Conservation (phyloP, 2,113 vertebrate species). For the Nerophis ophidion region DNA sequence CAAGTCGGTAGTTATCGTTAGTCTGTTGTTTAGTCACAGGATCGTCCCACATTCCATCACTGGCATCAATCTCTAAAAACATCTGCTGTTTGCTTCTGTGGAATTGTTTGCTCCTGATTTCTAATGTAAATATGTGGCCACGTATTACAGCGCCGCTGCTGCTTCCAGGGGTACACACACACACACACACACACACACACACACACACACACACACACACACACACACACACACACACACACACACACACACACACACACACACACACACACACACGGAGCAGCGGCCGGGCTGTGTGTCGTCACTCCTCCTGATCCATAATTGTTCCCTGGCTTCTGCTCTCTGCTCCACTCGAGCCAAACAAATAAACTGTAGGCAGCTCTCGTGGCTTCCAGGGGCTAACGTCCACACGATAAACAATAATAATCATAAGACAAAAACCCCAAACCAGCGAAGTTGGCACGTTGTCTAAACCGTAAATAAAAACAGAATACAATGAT, state of each 20-base stretch:
- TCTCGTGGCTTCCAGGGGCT: conserved; percentile 32
- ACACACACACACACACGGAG: conserved; percentile 25
- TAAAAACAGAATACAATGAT: too few species aligned
- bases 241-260: conserved; percentile 21
- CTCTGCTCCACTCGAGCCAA: conserved; percentile 41
- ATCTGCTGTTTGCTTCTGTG: conserved; percentile 53
- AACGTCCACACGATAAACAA: conserved; percentile 14
- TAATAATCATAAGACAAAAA: conserved; percentile 3
- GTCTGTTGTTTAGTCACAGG: too few species aligned
- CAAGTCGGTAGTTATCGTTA: too few species aligned
- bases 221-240: conserved; percentile 22
- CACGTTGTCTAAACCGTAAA: too few species aligned
- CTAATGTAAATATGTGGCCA: conserved; percentile 67
- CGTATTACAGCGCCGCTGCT: conserved; percentile 40
- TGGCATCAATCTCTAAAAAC: conserved; percentile 25
- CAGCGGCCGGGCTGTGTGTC: conserved; percentile 44
- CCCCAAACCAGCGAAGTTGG: too few species aligned
- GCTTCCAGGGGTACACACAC: conserved; percentile 19
- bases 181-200: conserved; percentile 2
- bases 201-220: conserved; percentile 21
- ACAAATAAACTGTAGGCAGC: conserved; percentile 54
- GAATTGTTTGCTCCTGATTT: conserved; percentile 67
- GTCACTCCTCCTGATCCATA: conserved; percentile 46
- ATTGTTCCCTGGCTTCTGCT: conserved; percentile 52
- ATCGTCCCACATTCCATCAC: background rate